Evolutionary conservation across 2,888 invertebrate species (phyloP).

Genomic region (Empis stercorea): DNA sequence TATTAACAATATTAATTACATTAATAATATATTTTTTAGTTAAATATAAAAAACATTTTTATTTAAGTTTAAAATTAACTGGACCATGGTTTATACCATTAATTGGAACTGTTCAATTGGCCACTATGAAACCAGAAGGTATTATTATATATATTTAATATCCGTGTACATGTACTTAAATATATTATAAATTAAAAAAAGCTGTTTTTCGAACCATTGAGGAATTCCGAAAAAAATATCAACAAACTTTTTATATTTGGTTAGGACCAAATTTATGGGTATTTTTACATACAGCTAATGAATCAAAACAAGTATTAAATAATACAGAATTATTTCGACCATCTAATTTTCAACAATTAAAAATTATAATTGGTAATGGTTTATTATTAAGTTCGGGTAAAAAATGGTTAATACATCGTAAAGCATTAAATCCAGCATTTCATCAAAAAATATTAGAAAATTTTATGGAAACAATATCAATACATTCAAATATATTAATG

Average conservation of each 20-base stretch:
- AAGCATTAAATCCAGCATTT: slow-evolving; percentile 62
- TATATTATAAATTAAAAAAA: not conserved
- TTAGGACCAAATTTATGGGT: slow-evolving; percentile 31
- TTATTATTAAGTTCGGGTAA: slow-evolving; percentile 30
- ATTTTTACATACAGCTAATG: slow-evolving; percentile 27
- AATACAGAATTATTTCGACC: slow-evolving; percentile 24
- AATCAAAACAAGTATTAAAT: slow-evolving; percentile 26
- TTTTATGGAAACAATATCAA: slow-evolving; percentile 52
- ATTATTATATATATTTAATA: slow-evolving; percentile 12
- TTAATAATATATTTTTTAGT: not conserved
- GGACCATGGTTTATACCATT: slow-evolving; percentile 31
- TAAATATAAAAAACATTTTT: slow-evolving; percentile 6
- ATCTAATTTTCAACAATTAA: slow-evolving; percentile 24
- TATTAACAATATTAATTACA: not conserved
- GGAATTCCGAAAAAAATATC: slow-evolving; percentile 21
- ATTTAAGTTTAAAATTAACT: slow-evolving; percentile 19
- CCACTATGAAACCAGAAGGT: slow-evolving; percentile 30
- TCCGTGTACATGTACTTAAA: not conserved
- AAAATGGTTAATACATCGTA: slow-evolving; percentile 56
- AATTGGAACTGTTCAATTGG: slow-evolving; percentile 29
- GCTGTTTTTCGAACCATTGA: slow-evolving; percentile 15
- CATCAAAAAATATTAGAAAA: slow-evolving; percentile 61
- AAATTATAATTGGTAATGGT: slow-evolving; percentile 29
- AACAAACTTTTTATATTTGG: slow-evolving; percentile 27
- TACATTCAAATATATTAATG: slow-evolving; percentile 45